Evolutionary conservation across 1,140 invertebrate genomes (phyloP), one percentile per base, ranked within the genome.

Genomic region (Macrobrachium rosenbergii): DNA sequence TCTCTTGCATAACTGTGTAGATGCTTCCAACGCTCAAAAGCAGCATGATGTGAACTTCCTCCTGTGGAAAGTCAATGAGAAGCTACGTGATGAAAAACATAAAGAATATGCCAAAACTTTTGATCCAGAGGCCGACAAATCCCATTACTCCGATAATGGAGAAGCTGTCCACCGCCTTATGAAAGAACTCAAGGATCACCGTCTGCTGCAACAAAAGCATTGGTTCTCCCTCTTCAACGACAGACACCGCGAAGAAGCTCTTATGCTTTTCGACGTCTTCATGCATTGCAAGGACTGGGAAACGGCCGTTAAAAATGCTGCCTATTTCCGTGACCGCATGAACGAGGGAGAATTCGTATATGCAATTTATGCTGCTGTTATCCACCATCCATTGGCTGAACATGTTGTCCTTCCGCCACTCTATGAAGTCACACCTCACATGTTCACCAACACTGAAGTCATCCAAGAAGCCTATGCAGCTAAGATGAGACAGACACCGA

Each of bases 201-300:
- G 76, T 12, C 67, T 79, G 8, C 63, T 85, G 62, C 23, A 85
- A 28, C 76, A 85, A 52, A 79, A 79, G 43, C 83, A 85, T 17
- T 85, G 83, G 83, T 85, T 85, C 83, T 85, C 83, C n/a, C 83
- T 85, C 76, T 85, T 85, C 45, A 85, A 85, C n/a, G 43, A 37
- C 11, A 59, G 83, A 43, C 83, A 85, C 19, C 37, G 83, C 5
- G n/a, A 79, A 43, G 76, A 79, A 63, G 76, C 83, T 16, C 63
- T 85, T 58, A 85, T 85, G 83, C 62, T 85, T 16, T 85, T 58
- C 21, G 63, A 85, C n/a, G 28, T 37, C 28, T 37, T 37, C 28
- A 37, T 37, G 28, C 28, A 37, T 37, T 37, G 28, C 28, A 37
- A 37, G 28, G 28, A 37, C 28, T 37, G 28, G 28, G 28, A 37